A percentile compares a stretch with the other conserved stretches of the same genome.
These are phyloP conservation scores for Patella pellucida DNA, from an alignment of 2,888 invertebrate species.

Conservation along the genomic window DNA sequence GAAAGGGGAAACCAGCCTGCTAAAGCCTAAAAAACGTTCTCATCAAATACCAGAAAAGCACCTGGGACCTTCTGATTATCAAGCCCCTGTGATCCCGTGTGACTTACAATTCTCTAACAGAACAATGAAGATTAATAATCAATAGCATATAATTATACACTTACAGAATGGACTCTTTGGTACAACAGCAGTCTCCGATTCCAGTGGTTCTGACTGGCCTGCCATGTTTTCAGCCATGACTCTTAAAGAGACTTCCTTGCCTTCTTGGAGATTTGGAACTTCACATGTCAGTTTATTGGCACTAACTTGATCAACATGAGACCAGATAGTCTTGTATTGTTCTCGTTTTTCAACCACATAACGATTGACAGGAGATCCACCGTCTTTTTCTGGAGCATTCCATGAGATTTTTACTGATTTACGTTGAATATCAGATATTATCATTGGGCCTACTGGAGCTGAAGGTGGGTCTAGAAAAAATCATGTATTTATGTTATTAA, in stretches of 20 bases:
- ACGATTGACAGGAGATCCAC: constrained; percentile 83
- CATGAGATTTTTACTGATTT: constrained; percentile 50
- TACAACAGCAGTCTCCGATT: constrained; percentile 50
- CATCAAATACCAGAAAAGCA: not conserved
- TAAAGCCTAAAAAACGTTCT: not conserved
- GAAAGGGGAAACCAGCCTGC: not conserved
- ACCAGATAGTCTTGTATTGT: constrained; percentile 55
- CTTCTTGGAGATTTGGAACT: constrained; percentile 78
- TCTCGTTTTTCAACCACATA: constrained; percentile 86
- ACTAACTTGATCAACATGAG: constrained; percentile 47
- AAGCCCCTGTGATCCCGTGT: constrained; percentile 33
- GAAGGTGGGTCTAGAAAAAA: constrained; percentile 52
- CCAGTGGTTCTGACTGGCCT: constrained; percentile 82
- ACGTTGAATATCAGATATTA: constrained; percentile 52
- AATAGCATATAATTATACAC: constrained; percentile 25
- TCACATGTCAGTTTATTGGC: constrained; percentile 46
- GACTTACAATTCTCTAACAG: constrained; percentile 9
- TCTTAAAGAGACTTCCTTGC: constrained; percentile 87
- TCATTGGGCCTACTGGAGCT: constrained; percentile 56
- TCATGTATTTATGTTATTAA: not conserved
- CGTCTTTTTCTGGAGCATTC: constrained; percentile 75
- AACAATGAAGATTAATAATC: not conserved
- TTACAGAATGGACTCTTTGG: constrained; percentile 65
- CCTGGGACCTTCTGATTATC: too few relatives aligned
- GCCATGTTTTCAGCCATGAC: constrained; percentile 88